A percentile compares a stretch with the other conserved stretches of the same genome.
Conservation (phyloP, 37 sponge, comb jelly and placozoan species). For the Cladorhizidae sp. region DNA sequence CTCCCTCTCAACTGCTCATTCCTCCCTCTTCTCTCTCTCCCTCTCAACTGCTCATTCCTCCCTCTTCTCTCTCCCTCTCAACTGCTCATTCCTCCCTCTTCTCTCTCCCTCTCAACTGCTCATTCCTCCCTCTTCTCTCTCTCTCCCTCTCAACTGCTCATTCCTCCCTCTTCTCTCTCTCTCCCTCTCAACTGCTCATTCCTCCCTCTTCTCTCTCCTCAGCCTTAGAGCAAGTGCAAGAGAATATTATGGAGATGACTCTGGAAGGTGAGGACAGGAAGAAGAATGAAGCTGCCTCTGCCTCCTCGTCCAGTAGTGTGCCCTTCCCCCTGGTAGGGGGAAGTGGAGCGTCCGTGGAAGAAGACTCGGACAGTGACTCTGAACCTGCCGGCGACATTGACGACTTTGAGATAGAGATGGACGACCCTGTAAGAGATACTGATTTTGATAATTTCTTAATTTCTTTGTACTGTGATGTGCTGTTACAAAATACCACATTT, state of each 20-base stretch:
- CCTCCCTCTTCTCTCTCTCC: background rate
- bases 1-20: background rate
- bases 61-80: background rate
- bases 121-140: background rate
- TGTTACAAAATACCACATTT: too few relatives aligned
- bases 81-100: too few relatives aligned
- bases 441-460: background rate
- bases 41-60: background rate
- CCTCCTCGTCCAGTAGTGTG: background rate
- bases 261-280: slow-evolving; percentile 37
- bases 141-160: background rate
- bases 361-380: slow-evolving; percentile 66
- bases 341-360: slow-evolving; percentile 38
- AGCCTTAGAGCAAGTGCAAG: slow-evolving; percentile 49
- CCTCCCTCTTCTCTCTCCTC: background rate
- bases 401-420: slow-evolving; percentile 50
- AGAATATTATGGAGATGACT: slow-evolving; percentile 63
- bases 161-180: background rate
- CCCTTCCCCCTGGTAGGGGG: slow-evolving; percentile 33
- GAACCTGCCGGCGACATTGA: slow-evolving; percentile 71
- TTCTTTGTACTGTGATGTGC: too few relatives aligned
- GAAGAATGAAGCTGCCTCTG: background rate
- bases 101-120: background rate
- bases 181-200: background rate
- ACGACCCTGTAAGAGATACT: slow-evolving; percentile 60